These are phyloP conservation scores for Netelia inedita DNA, from an alignment of 2,888 invertebrate genomes.

Conservation along the genomic window DNA sequence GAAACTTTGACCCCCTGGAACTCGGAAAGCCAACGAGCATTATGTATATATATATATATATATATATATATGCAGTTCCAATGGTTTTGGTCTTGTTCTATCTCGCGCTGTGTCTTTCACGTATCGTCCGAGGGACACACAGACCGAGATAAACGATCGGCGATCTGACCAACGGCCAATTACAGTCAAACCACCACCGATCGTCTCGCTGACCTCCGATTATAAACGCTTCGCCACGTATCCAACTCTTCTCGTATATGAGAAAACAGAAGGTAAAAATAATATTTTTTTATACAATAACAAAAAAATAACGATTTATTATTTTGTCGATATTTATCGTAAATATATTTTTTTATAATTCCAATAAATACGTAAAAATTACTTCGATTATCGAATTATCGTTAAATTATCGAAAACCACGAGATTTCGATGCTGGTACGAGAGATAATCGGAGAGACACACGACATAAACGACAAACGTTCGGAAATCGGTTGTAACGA, in stretches of 20 bases:
- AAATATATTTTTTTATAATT: too few relatives aligned
- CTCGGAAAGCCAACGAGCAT: conserved; percentile 58
- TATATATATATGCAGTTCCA: conserved; percentile 44
- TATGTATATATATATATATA: conserved; percentile 9
- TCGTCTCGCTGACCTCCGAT: conserved; percentile 57
- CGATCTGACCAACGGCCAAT: conserved; percentile 82
- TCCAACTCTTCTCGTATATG: neutral
- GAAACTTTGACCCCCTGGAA: conserved; percentile 70
- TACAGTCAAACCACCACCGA: conserved; percentile 74
- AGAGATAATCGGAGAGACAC: neutral
- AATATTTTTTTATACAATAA: too few relatives aligned
- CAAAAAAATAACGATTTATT: too few relatives aligned
- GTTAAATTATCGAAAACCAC: neutral
- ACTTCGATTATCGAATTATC: neutral
- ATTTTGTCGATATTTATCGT: too few relatives aligned
- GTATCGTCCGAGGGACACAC: conserved; percentile 22
- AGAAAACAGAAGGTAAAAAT: too few relatives aligned
- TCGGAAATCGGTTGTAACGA: conserved; percentile 19
- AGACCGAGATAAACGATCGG: conserved; percentile 76
- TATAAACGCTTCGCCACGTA: conserved; percentile 40
- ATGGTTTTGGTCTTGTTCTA: conserved; percentile 41
- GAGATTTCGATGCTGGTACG: neutral
- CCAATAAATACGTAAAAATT: neutral
- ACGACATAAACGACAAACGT: neutral
- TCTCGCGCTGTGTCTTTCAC: conserved; percentile 42